Base-by-base conservation (phyloP, 2,888 invertebrate species). In the Emmelina monodactyla region DNA sequence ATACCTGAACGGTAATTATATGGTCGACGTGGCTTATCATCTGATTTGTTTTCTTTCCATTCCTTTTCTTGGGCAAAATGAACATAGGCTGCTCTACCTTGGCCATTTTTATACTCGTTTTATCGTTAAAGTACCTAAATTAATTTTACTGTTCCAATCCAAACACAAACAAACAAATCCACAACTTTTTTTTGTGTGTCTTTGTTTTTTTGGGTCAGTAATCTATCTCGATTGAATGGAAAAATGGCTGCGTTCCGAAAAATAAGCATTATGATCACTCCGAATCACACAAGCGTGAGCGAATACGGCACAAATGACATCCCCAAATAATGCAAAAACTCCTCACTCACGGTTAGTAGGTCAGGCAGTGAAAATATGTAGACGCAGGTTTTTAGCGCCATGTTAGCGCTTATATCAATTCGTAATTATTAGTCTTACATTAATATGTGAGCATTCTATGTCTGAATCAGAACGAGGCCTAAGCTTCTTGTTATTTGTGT, bases 21-120 rank as follows among this genome's bases (percentile, higher is more conserved):
- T 85, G 85, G 50, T 85, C 85, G 34, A 84, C 84, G 69, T 85
- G 83, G 50, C 82, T 80, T 40, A 71, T 63, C 44, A 71, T 69
- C 16, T 69, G 51, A 45, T 73, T 81, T 46, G 64, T 69, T 51
- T 81, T 71, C 60, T 83, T 83, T 41, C 82, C 84, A 51, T 82
- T 79, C 57, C 84, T 58, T 71, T 83, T 81, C 69, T 85, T 64
- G 1, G 85, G 85, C 44, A 85, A 68, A 53, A 85, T 82, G 51
- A 85, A 83, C 49, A 83, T 62, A 9, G 85, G 84, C 41, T 68
- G 78, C 37, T 81, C 80, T 13, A 75, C 67, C 54, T 69, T 58
- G 22, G 75, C 69, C 78, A 78, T 78, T 12, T 16, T 43, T 37
- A 16, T n/a, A n/a, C n/a, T n/a, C n/a, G n/a, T n/a, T n/a, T n/a